phyloP scores from a whole-genome alignment of 2,888 invertebrate genomes.

The Mythimna ferrago region DNA sequence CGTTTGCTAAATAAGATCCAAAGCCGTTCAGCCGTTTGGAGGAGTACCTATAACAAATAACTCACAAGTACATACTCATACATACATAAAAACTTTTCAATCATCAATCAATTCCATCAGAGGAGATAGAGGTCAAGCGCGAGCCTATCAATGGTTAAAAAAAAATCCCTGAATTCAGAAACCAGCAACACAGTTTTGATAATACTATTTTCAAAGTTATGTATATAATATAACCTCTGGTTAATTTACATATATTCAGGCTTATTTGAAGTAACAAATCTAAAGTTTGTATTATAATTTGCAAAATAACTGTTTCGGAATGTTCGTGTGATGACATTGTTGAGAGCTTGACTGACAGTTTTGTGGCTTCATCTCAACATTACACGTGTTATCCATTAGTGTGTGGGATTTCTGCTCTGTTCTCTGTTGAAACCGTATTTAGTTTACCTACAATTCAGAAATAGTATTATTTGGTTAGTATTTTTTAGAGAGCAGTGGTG shows the following conservation, averaged over 20 bases:
- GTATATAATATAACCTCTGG: too few relatives aligned
- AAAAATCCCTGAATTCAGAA: background rate
- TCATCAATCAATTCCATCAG: too few relatives aligned
- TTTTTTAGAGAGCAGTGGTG: too few relatives aligned
- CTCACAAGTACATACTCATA: too few relatives aligned
- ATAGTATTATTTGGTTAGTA: too few relatives aligned
- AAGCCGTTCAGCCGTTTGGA: too few relatives aligned
- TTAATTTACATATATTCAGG: background rate
- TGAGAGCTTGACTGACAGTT: conserved; percentile 4
- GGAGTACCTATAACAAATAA: too few relatives aligned
- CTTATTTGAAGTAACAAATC: background rate
- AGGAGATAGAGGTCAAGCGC: too few relatives aligned
- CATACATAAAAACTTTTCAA: too few relatives aligned
- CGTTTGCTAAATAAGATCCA: too few relatives aligned
- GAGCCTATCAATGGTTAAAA: too few relatives aligned
- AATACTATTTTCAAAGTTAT: background rate
- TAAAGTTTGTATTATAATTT: background rate
- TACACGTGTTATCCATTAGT: conserved; percentile 24
- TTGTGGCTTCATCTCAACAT: conserved; percentile 26
- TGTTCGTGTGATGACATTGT: background rate
- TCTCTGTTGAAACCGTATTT: conserved; percentile 3
- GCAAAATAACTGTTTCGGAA: background rate
- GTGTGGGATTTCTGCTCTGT: conserved; percentile 12
- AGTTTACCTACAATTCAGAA: background rate
- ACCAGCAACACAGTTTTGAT: background rate